Evolutionary conservation across 2,888 invertebrate genomes (phyloP), one percentile per base, ranked within the genome.

Genomic region (Xanthia icteritia): DNA sequence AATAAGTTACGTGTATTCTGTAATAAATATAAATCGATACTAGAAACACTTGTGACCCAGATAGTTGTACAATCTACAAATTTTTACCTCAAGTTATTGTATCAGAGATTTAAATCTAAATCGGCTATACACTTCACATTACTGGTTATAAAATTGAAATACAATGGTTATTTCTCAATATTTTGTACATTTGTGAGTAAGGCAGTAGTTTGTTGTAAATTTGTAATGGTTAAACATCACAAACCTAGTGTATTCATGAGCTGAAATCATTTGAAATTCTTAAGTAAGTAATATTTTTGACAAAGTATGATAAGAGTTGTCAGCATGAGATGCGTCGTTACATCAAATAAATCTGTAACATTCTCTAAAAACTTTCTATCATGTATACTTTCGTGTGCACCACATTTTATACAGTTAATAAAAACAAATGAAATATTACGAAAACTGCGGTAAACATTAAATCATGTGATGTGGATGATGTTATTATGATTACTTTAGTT

Each of bases 71-170:
- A 66, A 45, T 36, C 31, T 56, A 56, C 17, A 66, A 66, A 60
- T 70, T 27, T 70, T 48, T 48, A 76, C 58, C 54, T n/a, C 82
- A 82, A 61, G 68, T 56, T 63, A 75, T 27, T 76, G 54, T 60
- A 56, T 51, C 36, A 42, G 4, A 66, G 64, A 42, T 64, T 67
- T 70, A 17, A 23, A 56, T 66, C 58, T 65, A 45, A 60, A 45
- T 51, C 42, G 42, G 36, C 42, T 27, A 31, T 67, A 69, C 4
- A 70, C 42, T 79, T 79, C 70, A 70, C n/a, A 70, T 60, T 42
- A 69, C 13, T 31, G 20, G 20, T 60, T 36, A 60, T 79, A 79
- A 31, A 17, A 69, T 76, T 79, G 68, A 79, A 48, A 58, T 67
- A 67, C 11, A 31, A 48, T 48, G 1, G n/a, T 48, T 31, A 36